Base-by-base conservation (phyloP, 1,140 invertebrate genomes). In the Hyposmocoma kahamanoa region DNA sequence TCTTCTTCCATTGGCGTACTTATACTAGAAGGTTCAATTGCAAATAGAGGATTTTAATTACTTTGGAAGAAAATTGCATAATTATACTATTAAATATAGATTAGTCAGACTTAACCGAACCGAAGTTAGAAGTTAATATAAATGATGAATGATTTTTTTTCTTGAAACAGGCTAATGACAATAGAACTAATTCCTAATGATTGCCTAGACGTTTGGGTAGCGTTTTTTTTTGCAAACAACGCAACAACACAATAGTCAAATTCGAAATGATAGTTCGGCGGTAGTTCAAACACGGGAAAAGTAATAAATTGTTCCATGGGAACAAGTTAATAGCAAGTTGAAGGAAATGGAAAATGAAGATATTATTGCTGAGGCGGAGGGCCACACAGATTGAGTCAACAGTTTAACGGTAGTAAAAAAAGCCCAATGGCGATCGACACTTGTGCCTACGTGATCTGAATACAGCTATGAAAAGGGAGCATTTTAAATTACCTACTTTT, bases 351-450 rank as follows among this genome's bases (percentile, higher is more conserved):
- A 38, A 41, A 17, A 24, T 2, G 24, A 39, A 24, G 34, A 24
- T 18, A 39, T 48, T 39, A 39, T 39, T 20, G 36, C 36, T 6
- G 20, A 39, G 18, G 46, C 61, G 18, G 22, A 58, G 5, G 56
- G 65, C 39, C n/a, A n/a, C n/a, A n/a, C n/a, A n/a, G n/a, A 87
- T 22, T 88, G 85, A 81, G 75, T 88, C 0, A 78, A 80, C 56
- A 59, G 67, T 19, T 55, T 86, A 22, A 83, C 87, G 2, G 58
- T 87, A 8, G 77, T 87, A n/a, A 6, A 48, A 41, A 46, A 88
- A 88, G 72, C 47, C 56, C 17, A 75, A 86, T 61, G 72, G 70
- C 22, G 53, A 72, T 24, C 11, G 83, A 80, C 56, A 22, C 6
- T 24, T 42, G 22, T 42, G 41, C 19, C 41, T 22, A n/a, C 41